A percentile compares a stretch with the other conserved stretches of the same genome.
Conservation (phyloP, 2,888 invertebrate species). For the Drosophila nr. medialis region DNA sequence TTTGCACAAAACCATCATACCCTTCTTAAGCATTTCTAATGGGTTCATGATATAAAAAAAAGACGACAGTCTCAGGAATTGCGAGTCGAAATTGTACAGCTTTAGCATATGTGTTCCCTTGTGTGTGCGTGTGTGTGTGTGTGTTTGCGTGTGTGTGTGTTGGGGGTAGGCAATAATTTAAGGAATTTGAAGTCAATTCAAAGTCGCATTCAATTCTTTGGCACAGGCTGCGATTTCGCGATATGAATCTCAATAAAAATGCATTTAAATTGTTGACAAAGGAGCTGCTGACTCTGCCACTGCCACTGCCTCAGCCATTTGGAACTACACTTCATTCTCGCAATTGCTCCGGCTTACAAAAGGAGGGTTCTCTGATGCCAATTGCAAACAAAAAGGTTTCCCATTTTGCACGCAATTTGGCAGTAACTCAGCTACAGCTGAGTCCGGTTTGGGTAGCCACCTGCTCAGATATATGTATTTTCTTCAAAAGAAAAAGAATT, state of each 20-base stretch:
- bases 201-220: constrained; percentile 69
- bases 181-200: constrained; percentile 83
- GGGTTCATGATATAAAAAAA: constrained; percentile 3
- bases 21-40: not conserved
- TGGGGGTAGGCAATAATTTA: constrained; percentile 78
- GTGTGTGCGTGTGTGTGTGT: not conserved
- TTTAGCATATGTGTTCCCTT: constrained; percentile 47
- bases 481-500: constrained; percentile 22
- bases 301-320: not conserved
- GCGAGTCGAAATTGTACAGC: constrained; percentile 20
- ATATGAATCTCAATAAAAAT: constrained; percentile 83
- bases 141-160: not conserved
- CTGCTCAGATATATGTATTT: constrained; percentile 42
- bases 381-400: constrained; percentile 38
- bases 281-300: constrained; percentile 41
- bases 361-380: constrained; percentile 15
- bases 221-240: constrained; percentile 61
- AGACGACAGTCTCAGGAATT: constrained; percentile 32
- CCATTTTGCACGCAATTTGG: constrained; percentile 69
- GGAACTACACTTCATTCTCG: constrained; percentile 46
- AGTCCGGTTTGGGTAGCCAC: constrained; percentile 39
- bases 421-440: constrained; percentile 72
- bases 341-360: constrained; percentile 33
- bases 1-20: not conserved
- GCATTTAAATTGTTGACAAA: constrained; percentile 84